Base-by-base conservation (phyloP, 2,113 vertebrate genomes). In the Microcebus tavaratra region DNA sequence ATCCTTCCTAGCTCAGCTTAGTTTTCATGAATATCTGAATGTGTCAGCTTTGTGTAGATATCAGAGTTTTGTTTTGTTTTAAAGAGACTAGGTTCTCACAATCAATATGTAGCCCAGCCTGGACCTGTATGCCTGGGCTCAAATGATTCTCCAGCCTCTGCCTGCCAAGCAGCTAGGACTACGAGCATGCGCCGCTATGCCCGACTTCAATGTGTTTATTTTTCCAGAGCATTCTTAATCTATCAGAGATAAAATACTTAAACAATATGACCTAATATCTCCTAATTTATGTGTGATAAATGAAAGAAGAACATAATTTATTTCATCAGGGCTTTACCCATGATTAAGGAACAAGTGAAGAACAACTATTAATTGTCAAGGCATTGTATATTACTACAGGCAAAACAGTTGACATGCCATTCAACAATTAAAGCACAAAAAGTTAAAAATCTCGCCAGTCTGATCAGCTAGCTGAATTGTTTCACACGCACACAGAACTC, bases 401-500 rank as follows among this genome's bases (percentile, higher is more conserved):
- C 76, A 90, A 96, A 96, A 95, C 6, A 82, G 42, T 90, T 96
- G 53, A 86, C 83, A 67, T 8, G 31, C 21, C 76, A 88, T 96
- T 97, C 88, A 79, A 84, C 59, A 91, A 94, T 88, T 83, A 95
- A 75, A 75, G 63, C 85, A 96, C 29, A 92, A 78, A 90, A 96
- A 89, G 84, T 81, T 96, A 97, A 97, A 68, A 94, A 93, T 91
- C 73, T 76, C 29, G 55, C 68, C 36, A 95, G 70, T 88, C 53
- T 96, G 75, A 88, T 93, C 80, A 94, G 59, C 63, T 88, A 97
- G 94, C 85, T 88, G 90, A 97, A 59, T 13, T 90, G 90, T 48
- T 96, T 80, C 90, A 96, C 50, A 98, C 82, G 97, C 91, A 96
- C 48, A 87, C 31, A 59, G 91, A 96, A 87, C 31, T 80, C 57